Evolutionary conservation across 2,113 vertebrate species (phyloP), one percentile per base, ranked within the genome.

Genomic region (Sterrhoptilus dennistouni): DNA sequence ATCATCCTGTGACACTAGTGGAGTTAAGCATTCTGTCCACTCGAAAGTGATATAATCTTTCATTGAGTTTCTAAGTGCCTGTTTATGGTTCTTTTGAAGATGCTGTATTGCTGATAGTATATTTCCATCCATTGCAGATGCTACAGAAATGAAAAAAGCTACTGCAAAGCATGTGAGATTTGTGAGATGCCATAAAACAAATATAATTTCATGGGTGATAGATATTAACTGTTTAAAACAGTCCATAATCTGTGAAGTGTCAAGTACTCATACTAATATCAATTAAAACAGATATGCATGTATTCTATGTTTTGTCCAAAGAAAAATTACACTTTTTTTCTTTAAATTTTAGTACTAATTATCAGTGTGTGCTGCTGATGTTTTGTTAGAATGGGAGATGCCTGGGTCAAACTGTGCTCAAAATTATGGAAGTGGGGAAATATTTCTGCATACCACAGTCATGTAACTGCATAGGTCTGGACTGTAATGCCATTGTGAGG

Each of bases 1-100:
- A 96, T 97, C 96, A 97, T 68, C 72, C 82, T 83, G 6, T 87
- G 79, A 91, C 86, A 61, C 83, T 97, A 97, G 98, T 96, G 94
- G 90, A 97, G 94, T 96, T 95, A 96, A 96, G 91, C 54, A 87
- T 87, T 97, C 95, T 93, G 94, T 96, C 95, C 93, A 91, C 95
- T 71, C 93, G 94, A 81, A 97, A 97, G 95, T 75, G 45, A 18
- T 69, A 38, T 68, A 85, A 93, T 95, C 86, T 97, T 94, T 96
- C 91, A 86, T 27, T 38, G 95, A 72, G 56, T 90, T 96, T 61
- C 80, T 92, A 96, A 97, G 87, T 95, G 91, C 91, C 35, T 93
- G 82, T 86, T 97, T 94, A 95, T 93, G 74, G 66, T 77, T 95
- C 14, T 80, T 79, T 69, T 59, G 83, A 91, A 95, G 70, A 50